A percentile compares a stretch with the other conserved stretches of the same genome.
Evolutionary conservation across 2,888 invertebrate genomes (phyloP).

Genomic region (Apodemia hepburni): DNA sequence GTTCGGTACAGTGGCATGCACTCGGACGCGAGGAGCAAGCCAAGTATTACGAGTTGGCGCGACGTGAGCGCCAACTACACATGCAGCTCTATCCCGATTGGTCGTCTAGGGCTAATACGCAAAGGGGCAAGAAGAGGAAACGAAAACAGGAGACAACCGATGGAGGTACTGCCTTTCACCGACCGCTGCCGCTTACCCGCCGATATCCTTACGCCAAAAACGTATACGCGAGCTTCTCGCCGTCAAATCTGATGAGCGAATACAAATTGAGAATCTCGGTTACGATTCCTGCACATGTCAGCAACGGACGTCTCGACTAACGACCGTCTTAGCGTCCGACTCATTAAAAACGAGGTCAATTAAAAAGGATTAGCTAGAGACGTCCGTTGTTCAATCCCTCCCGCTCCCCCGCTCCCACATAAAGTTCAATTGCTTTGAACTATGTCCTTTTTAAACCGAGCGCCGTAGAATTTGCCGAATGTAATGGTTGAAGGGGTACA

Average conservation of each 20-base stretch:
- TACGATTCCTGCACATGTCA: slow-evolving; percentile 41
- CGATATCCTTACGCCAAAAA: slow-evolving; percentile 22
- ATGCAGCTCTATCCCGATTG: slow-evolving; percentile 99
- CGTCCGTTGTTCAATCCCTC: slow-evolving; percentile 54
- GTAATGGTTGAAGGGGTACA: slow-evolving; percentile 76
- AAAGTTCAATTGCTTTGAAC: slow-evolving; percentile 71
- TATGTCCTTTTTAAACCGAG: slow-evolving; percentile 43
- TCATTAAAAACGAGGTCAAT: slow-evolving; percentile 72
- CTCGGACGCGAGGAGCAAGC: slow-evolving; percentile 99
- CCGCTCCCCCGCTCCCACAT: slow-evolving; percentile 32
- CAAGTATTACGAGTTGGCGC: slow-evolving; percentile 99
- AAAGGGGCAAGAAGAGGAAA: slow-evolving; percentile 99
- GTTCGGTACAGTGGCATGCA: slow-evolving; percentile 96
- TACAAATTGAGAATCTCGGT: slow-evolving; percentile 36
- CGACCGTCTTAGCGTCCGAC: slow-evolving; percentile 43
- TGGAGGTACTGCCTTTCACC: slow-evolving; percentile 90
- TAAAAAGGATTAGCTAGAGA: slow-evolving; percentile 69
- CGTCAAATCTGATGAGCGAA: slow-evolving; percentile 26
- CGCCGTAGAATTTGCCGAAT: slow-evolving; percentile 68
- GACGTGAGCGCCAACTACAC: slow-evolving; percentile 98
- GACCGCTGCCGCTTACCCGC: slow-evolving; percentile 54
- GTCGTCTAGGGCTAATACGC: slow-evolving; percentile 99
- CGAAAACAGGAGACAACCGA: slow-evolving; percentile 98
- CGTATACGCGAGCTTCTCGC: slow-evolving; percentile 19
- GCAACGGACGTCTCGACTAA: slow-evolving; percentile 52